phyloP scores from a whole-genome alignment of 1,140 invertebrate genomes.

The Drosophila hydei region DNA sequence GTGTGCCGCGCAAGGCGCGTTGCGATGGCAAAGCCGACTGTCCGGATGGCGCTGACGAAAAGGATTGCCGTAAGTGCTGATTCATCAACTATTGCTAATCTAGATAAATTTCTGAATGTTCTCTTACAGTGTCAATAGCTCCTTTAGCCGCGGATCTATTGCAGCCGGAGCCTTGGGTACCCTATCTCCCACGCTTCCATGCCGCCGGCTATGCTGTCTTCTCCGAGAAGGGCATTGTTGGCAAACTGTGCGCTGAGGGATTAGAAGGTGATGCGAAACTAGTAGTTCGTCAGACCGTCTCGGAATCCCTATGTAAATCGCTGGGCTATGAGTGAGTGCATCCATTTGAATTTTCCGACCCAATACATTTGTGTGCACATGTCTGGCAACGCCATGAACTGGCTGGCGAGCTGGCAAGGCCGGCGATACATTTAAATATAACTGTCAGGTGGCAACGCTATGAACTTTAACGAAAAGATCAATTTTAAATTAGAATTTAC shows the following conservation, averaged over 20 bases:
- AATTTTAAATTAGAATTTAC: background rate
- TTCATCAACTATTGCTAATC: background rate
- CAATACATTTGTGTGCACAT: background rate
- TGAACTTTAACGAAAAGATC: too few relatives aligned
- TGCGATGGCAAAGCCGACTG: constrained; percentile 94
- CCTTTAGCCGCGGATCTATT: constrained; percentile 87
- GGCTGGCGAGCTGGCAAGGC: background rate
- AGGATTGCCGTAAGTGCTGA: constrained; percentile 90
- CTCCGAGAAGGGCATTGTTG: constrained; percentile 91
- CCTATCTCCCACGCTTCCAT: constrained; percentile 88
- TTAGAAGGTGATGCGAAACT: constrained; percentile 84
- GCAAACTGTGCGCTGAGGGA: constrained; percentile 92
- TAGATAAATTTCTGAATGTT: constrained; percentile 22
- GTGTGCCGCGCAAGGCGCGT: constrained; percentile 88
- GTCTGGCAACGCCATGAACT: background rate
- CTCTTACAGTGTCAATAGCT: constrained; percentile 88
- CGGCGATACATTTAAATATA: background rate
- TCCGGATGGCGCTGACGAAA: constrained; percentile 93
- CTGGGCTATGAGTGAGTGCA: constrained; percentile 89
- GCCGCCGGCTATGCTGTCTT: constrained; percentile 92
- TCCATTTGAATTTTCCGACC: background rate
- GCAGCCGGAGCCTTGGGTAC: constrained; percentile 86
- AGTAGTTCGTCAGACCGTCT: constrained; percentile 87
- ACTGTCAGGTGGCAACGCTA: background rate
- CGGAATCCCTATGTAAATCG: constrained; percentile 90